These are phyloP conservation scores for Rhinopomastus cyanomelas DNA, from an alignment of 2,113 vertebrate species.

Conservation along the genomic window DNA sequence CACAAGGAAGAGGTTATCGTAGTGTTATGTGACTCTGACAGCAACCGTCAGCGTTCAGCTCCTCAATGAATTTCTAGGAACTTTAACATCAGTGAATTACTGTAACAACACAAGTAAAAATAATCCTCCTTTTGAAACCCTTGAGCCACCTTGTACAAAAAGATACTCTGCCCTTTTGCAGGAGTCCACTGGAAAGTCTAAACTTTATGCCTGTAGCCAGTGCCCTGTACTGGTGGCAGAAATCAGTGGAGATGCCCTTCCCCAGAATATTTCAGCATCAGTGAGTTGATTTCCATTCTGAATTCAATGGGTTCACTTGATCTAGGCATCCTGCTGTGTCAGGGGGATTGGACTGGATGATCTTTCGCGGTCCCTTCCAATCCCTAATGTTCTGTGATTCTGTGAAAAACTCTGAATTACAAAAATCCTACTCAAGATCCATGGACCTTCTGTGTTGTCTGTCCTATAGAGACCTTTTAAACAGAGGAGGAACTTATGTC, in stretches of 20 bases:
- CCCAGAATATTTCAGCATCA: background rate
- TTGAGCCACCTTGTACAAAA: background rate
- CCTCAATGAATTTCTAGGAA: background rate
- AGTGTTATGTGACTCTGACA: too few species aligned
- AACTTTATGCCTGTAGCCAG: background rate
- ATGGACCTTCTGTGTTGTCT: background rate
- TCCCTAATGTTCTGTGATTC: too few species aligned
- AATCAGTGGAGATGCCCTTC: background rate
- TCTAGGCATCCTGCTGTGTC: too few species aligned
- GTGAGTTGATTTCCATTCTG: background rate
- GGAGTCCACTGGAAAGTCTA: background rate
- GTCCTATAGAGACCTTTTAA: background rate
- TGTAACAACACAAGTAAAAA: background rate
- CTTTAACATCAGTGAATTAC: background rate
- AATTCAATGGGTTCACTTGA: background rate
- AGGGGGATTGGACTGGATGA: too few species aligned
- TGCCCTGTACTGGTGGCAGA: background rate
- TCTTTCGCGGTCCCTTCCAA: too few species aligned
- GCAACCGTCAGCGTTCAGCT: background rate
- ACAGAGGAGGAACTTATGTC: background rate
- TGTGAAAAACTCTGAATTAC: too few species aligned
- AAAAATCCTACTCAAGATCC: background rate
- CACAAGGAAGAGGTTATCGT: background rate
- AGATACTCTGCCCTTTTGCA: background rate
- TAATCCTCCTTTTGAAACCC: background rate